Evolutionary conservation across 2,797 vertebrate genomes (phyloP).

Genomic region (Amblyopsis hoosieri): DNA sequence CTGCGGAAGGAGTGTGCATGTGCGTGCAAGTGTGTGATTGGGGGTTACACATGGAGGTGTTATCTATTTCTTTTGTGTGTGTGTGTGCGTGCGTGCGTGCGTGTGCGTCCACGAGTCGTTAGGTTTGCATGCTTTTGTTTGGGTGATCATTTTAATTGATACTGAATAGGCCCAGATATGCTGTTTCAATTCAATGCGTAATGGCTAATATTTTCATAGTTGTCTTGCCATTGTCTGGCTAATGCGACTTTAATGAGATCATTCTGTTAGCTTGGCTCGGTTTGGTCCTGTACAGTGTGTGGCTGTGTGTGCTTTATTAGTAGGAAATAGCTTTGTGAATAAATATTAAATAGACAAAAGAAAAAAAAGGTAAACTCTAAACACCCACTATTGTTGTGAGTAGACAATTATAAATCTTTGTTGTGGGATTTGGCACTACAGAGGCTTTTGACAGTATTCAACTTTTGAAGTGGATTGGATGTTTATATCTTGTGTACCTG

Average conservation of each 20-base stretch:
- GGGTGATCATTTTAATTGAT: conserved; percentile 70
- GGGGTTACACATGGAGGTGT: conserved; percentile 32
- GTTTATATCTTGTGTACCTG: conserved; percentile 40
- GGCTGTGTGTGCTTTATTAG: conserved; percentile 57
- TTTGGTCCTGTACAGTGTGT: conserved; percentile 57
- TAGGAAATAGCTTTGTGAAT: conserved; percentile 47
- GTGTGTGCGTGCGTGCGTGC: conserved; percentile 19
- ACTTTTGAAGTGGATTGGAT: conserved; percentile 45
- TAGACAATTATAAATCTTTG: conserved; percentile 50
- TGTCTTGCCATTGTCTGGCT: conserved; percentile 55
- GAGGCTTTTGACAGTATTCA: conserved; percentile 43
- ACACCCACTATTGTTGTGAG: conserved; percentile 55
- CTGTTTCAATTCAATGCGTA: conserved; percentile 57
- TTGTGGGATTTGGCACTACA: conserved; percentile 51
- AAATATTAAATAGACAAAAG: conserved; percentile 58
- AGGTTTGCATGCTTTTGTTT: conserved; percentile 49
- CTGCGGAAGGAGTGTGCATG: conserved; percentile 28
- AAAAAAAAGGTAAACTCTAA: conserved; percentile 50
- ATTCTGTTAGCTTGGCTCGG: conserved; percentile 54
- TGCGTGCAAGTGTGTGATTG: background rate
- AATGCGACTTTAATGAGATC: conserved; percentile 53
- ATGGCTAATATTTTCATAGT: conserved; percentile 63
- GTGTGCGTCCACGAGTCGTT: conserved; percentile 30
- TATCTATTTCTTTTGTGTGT: conserved; percentile 45
- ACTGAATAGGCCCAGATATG: conserved; percentile 66